Conservation (phyloP, 2,113 vertebrate species). For the Oceanodroma tethys region DNA sequence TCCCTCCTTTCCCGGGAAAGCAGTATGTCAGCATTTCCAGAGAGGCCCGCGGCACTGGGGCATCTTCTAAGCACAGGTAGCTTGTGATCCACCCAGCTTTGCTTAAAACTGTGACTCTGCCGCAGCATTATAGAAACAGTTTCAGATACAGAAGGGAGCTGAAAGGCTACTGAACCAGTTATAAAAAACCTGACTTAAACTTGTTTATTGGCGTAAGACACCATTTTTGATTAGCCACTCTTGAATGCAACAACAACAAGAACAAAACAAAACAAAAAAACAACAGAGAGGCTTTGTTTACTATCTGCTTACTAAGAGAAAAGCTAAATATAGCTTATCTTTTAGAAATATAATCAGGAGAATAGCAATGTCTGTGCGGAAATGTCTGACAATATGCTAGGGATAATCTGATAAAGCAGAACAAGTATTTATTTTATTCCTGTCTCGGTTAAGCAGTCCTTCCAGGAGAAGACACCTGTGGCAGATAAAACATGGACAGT, state of each 20-base stretch:
- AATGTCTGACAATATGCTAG: not conserved
- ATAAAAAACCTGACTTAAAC: not conserved
- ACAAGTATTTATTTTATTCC: not conserved
- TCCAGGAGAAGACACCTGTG: not conserved
- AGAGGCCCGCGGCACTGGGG: not conserved
- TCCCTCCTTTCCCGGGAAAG: constrained; percentile 1
- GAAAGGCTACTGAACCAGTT: not conserved
- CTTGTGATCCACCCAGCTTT: not conserved
- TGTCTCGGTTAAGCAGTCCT: not conserved
- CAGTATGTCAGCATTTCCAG: constrained; percentile 3
- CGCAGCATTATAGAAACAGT: not conserved
- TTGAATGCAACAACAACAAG: not conserved
- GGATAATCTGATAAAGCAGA: not conserved
- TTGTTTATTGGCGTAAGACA: not conserved
- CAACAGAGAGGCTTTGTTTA: not conserved
- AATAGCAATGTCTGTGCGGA: not conserved
- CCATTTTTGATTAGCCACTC: not conserved
- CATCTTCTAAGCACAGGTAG: not conserved
- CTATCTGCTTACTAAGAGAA: not conserved
- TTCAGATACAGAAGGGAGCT: not conserved
- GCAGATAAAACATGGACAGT: not conserved
- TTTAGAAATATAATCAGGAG: not conserved
- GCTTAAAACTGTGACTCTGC: not conserved
- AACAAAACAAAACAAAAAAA: not conserved
- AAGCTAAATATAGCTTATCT: not conserved